Percentiles rank a stretch among this genome's conserved stretches.
Conservation (phyloP, 2,113 vertebrate species). For the Thinocorus orbignyianus region DNA sequence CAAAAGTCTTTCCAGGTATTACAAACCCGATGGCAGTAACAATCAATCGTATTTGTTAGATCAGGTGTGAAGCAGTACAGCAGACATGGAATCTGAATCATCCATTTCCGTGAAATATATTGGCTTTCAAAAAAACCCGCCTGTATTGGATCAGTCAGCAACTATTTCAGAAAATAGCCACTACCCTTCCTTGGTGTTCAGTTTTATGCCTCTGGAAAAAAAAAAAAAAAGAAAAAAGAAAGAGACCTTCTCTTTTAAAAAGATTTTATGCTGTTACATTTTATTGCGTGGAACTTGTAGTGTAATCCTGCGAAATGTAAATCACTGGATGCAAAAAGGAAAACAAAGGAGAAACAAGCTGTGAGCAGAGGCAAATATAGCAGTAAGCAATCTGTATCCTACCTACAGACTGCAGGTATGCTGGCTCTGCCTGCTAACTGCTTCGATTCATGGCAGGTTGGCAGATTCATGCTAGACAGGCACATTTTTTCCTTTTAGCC, state of each 20-base stretch:
- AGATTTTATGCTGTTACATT: background rate
- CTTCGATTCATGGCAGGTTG: background rate
- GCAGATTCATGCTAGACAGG: background rate
- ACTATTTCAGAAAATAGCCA: background rate
- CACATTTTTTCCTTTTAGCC: conserved; percentile 11
- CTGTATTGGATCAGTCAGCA: background rate
- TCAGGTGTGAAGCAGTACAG: background rate
- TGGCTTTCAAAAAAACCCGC: background rate
- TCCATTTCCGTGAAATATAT: background rate
- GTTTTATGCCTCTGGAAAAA: background rate
- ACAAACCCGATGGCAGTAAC: background rate
- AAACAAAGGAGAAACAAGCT: background rate
- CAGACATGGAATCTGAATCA: background rate
- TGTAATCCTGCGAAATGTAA: background rate
- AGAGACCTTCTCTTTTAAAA: background rate
- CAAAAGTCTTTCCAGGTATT: background rate
- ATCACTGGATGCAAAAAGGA: background rate
- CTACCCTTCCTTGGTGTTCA: background rate
- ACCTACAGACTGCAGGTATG: background rate
- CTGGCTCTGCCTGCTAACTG: background rate
- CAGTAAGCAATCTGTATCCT: background rate
- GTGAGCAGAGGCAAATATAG: background rate
- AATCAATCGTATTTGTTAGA: background rate
- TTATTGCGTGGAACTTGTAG: background rate
- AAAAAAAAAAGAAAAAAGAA: background rate